Evolutionary conservation across 2,888 invertebrate species (phyloP).

Genomic region (Mythimna impura): DNA sequence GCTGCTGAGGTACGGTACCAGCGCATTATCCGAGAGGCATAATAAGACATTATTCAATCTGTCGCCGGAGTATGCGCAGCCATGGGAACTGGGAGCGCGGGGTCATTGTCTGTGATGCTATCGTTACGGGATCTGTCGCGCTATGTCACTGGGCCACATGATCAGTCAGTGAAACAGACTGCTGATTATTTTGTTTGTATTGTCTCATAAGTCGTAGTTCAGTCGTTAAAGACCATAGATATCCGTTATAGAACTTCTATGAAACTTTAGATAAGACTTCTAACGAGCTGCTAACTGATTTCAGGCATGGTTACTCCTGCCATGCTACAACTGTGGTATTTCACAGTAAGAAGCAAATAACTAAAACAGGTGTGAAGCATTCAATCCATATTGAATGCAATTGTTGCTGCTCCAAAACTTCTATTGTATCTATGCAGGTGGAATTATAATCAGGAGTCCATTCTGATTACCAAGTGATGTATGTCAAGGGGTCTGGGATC

Average conservation of each 20-base stretch:
- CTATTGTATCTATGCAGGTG: not conserved
- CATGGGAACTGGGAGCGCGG: slow-evolving; percentile 44
- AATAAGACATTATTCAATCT: slow-evolving; percentile 52
- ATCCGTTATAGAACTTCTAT: no score
- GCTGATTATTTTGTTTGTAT: not conserved
- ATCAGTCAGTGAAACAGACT: slow-evolving; percentile 9
- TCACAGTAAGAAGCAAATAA: not conserved
- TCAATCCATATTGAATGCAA: not conserved
- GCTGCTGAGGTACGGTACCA: slow-evolving; percentile 1
- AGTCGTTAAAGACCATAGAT: no score
- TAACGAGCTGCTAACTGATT: no score
- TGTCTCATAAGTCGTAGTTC: no score
- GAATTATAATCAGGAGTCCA: slow-evolving; percentile 4
- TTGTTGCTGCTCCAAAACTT: not conserved
- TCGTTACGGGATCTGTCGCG: slow-evolving; percentile 48
- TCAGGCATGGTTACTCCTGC: no score
- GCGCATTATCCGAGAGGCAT: slow-evolving; percentile 3
- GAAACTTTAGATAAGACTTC: not conserved
- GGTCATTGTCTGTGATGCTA: slow-evolving; percentile 49
- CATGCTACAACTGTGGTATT: no score
- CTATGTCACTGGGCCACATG: slow-evolving; percentile 57
- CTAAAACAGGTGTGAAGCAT: not conserved
- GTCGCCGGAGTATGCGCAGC: slow-evolving; percentile 19
- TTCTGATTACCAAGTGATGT: slow-evolving; percentile 31
- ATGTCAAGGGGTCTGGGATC: slow-evolving; percentile 47